Percentiles rank a stretch among this genome's conserved stretches.
Evolutionary conservation across 2,797 vertebrate genomes (phyloP).

Genomic region (Ciconia nigra): DNA sequence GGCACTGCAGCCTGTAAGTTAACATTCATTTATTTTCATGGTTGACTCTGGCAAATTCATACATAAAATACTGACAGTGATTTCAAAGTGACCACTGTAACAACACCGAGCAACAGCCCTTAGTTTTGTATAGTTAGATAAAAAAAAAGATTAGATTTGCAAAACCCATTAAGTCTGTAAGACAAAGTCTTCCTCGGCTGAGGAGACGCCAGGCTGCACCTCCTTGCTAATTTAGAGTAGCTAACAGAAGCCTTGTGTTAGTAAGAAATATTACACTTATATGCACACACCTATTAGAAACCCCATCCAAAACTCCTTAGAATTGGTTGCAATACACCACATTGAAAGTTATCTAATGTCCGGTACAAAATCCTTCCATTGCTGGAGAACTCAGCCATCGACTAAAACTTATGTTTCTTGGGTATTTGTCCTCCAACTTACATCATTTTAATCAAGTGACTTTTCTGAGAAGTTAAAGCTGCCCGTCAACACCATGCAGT

Average conservation of each 20-base stretch:
- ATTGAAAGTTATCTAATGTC: rapidly evolving
- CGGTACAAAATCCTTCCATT: background rate
- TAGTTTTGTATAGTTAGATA: background rate
- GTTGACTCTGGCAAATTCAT: background rate
- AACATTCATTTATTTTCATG: background rate
- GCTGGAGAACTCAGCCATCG: background rate
- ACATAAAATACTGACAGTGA: rapidly evolving
- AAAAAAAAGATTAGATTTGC: background rate
- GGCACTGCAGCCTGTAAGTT: background rate
- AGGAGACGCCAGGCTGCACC: background rate
- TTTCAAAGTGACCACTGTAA: background rate
- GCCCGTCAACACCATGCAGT: background rate
- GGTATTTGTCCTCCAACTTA: background rate
- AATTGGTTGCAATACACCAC: background rate
- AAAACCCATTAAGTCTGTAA: background rate
- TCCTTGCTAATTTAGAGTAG: background rate
- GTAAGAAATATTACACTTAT: background rate
- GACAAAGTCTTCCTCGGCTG: background rate
- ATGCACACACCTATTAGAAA: background rate
- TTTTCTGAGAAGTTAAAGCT: background rate
- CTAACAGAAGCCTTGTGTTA: background rate
- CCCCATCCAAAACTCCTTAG: background rate
- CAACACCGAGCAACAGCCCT: background rate
- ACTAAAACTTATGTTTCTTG: background rate
- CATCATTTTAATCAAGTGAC: background rate